Evolutionary conservation across 2,113 vertebrate genomes (phyloP), one percentile per base, ranked within the genome.

Genomic region (Rhynchomys soricoides): DNA sequence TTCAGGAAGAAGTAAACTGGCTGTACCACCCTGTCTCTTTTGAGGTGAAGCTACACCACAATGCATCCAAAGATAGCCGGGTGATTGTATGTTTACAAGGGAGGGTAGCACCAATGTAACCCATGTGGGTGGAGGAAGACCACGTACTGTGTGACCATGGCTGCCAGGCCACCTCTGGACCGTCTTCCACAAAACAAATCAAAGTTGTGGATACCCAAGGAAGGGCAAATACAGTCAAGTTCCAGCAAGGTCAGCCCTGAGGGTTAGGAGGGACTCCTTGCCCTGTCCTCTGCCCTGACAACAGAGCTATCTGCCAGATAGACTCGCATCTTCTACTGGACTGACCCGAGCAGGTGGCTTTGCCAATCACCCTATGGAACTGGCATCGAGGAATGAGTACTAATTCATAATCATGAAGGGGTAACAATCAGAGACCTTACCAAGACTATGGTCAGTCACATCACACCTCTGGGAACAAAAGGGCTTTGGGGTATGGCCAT

Each of bases 21-120:
- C 92, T 96, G 91, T 83, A 83, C 94, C 90, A 40, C 70, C 97
- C 66, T 93, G 79, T 97, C 96, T 95, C 95, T 97, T 68, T 75
- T 59, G 88, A 94, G 97, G 92, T 97, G 82, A 98, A 95, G 94
- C 21, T 90, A 82, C 31, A 96, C 98, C 97, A 98, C 98, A 97
- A 71, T 91, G 40, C 50, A 95, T 94, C 98, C 98, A 98, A 98
- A 98, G 97, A 98, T 98, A 98, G 98, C 90, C 59, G 74, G 7
- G 40, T 94, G 94, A 98, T 97, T 98, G 91, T 24, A 97, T 0
- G 73, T 95, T 97, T 98, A 91, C 93, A 97, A 88, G 70, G 89
- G 97, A 97, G 92, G 40, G 90, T 90, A 81, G 89, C 96, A 98
- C 97, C 97, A 97, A 96, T 92, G 82, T 88, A 96, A 93, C 55